Percentiles rank a stretch among this genome's conserved stretches.
Conservation (phyloP, 2,888 invertebrate species). For the Apeira syringaria region DNA sequence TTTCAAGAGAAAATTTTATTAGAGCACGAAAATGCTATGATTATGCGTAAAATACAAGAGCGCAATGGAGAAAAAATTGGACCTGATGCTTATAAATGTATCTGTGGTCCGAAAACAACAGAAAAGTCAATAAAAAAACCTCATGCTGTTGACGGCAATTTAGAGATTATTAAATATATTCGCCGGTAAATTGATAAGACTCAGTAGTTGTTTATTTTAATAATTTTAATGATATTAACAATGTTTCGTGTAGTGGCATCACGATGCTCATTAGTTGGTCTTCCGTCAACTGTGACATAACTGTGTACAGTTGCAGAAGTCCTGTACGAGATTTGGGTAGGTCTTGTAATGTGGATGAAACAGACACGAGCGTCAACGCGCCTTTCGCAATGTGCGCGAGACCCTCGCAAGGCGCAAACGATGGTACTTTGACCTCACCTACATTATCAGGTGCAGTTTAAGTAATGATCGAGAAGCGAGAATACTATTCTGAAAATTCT, state of each 20-base stretch:
- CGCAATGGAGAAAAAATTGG: constrained; percentile 40
- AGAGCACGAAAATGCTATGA: constrained; percentile 57
- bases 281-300: constrained; percentile 39
- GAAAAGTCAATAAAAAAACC: constrained; percentile 37
- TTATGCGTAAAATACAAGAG: constrained; percentile 46
- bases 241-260: constrained; percentile 32
- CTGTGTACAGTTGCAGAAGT: constrained; percentile 26
- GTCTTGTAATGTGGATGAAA: constrained; percentile 40
- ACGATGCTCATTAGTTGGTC: constrained; percentile 33
- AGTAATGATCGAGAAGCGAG: constrained; percentile 11
- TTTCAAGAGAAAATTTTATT: constrained; percentile 61
- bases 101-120: constrained; percentile 34
- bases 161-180: constrained; percentile 51
- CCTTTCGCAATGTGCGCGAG: constrained; percentile 54
- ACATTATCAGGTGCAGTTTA: constrained; percentile 36
- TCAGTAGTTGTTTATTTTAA: constrained; percentile 16
- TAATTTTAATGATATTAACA: constrained; percentile 21
- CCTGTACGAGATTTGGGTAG: constrained; percentile 30
- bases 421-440: constrained; percentile 67
- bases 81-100: constrained; percentile 46
- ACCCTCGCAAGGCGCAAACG: constrained; percentile 58
- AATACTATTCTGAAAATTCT: too few relatives aligned
- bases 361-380: constrained; percentile 38
- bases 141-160: constrained; percentile 54
- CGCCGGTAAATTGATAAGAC: constrained; percentile 18